Percentiles rank a stretch among this genome's conserved stretches.
phyloP scores from a whole-genome alignment of 2,113 vertebrate species.

The Vulpes ferrilata region DNA sequence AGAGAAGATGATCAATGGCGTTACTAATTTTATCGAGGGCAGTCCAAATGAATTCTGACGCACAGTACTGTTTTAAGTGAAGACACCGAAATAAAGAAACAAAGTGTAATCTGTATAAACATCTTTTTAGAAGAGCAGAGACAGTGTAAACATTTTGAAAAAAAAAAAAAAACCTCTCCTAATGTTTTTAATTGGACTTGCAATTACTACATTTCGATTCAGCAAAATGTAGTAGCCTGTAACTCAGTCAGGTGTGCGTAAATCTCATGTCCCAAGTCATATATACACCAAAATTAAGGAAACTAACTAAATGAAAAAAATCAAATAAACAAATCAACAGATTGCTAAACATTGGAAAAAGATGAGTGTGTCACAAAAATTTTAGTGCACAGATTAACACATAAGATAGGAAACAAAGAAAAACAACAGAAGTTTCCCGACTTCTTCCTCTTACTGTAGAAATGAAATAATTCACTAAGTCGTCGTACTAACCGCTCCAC shows the following conservation, averaged over 20 bases:
- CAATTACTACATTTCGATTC: not conserved
- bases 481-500: not conserved
- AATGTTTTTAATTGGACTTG: not conserved
- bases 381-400: not conserved
- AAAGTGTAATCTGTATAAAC: slow-evolving; percentile 8
- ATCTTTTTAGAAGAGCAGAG: slow-evolving; percentile 22
- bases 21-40: slow-evolving; percentile 59
- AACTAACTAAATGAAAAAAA: too few species aligned
- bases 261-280: not conserved
- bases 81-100: slow-evolving; percentile 35
- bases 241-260: not conserved
- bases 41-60: slow-evolving; percentile 58
- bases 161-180: not conserved
- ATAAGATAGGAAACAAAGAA: not conserved
- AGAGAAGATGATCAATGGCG: slow-evolving; percentile 66
- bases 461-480: not conserved
- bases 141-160: not conserved
- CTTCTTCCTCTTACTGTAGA: not conserved
- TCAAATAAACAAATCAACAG: not conserved
- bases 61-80: slow-evolving; percentile 30
- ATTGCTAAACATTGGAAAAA: not conserved
- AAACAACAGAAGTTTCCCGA: not conserved
- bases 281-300: not conserved
- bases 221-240: not conserved
- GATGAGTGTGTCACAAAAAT: not conserved